Evolutionary conservation across 2,797 vertebrate species (phyloP), one percentile per base, ranked within the genome.

Genomic region (Ataeniobius toweri): DNA sequence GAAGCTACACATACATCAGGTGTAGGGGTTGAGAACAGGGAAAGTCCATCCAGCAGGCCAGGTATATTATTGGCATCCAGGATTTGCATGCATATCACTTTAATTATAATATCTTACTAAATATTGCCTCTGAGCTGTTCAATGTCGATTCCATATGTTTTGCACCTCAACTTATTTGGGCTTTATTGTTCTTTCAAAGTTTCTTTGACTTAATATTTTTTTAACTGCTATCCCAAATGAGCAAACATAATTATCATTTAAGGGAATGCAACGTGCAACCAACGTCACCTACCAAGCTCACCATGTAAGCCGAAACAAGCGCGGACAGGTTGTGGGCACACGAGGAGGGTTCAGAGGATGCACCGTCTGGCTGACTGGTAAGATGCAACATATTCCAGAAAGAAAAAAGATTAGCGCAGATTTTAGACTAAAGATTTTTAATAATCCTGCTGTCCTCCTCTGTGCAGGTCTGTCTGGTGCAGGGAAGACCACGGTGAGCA

Each of bases 231-330:
- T 63, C 26, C 1, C 1, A 26, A 4, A 6, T 56, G 3, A 8
- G 3, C 10, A 81, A 48, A 78, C 78, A 24, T 80, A 56, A 3
- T 76, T 7, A 44, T 2, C 63, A 10, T 89, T 93, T 71, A 86
- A 99, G 98, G 97, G 98, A 79, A 98, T 96, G 96, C 98, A 99
- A 88, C 96, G 98, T 84, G 98, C 98, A 50, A 99, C 98, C 36
- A 99, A 99, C 39, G 98, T 99, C 83, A 99, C 98, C 65, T 99
- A 99, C 86, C 98, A 99, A 91, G 98, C 98, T 71, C 98, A 99
- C 85, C 98, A 99, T 68, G 98, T 99, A 81, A 99, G 98, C 92
- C 93, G 98, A 84, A 99, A 97, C 94, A 99, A 99, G 91, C 96
- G 98, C 26, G 98, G 98, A 1, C 98, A 99, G 82, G 98, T 99